Conservation (phyloP, 1,140 invertebrate species). For the Meloidogyne floridensis region DNA sequence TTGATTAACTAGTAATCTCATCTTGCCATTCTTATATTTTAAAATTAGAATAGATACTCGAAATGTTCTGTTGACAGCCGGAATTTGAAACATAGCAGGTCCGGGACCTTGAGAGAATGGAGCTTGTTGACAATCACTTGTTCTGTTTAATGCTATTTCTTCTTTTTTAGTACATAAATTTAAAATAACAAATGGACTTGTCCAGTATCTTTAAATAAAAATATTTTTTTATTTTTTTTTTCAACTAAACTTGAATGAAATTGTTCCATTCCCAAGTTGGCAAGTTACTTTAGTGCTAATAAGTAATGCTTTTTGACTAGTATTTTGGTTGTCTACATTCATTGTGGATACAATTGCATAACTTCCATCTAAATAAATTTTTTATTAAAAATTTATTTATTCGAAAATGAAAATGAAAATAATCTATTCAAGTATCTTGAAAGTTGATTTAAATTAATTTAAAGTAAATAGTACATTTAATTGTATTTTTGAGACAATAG, state of each 20-base stretch:
- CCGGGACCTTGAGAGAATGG: conserved; percentile 24
- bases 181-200: conserved; percentile 21
- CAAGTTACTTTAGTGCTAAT: conserved; percentile 13
- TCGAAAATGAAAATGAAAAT: no score
- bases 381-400: no score
- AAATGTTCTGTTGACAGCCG: conserved; percentile 6
- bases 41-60: not conserved
- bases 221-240: not conserved
- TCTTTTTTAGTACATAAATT: conserved; percentile 8
- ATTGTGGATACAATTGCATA: conserved; percentile 26
- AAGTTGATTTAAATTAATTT: no score
- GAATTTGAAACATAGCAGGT: conserved; percentile 21
- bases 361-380: not conserved
- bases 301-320: conserved; percentile 9
- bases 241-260: conserved; percentile 18
- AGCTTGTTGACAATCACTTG: conserved; percentile 9
- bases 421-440: no score
- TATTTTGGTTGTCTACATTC: not conserved
- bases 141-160: conserved; percentile 15
- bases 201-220: conserved; percentile 26
- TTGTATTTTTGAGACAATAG: no score
- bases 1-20: no score
- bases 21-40: no score
- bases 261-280: conserved; percentile 14
- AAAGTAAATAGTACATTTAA: no score